Evolutionary conservation across 1,140 invertebrate genomes (phyloP), one percentile per base, ranked within the genome.

Genomic region (Trichomalopsis sarcophagae): DNA sequence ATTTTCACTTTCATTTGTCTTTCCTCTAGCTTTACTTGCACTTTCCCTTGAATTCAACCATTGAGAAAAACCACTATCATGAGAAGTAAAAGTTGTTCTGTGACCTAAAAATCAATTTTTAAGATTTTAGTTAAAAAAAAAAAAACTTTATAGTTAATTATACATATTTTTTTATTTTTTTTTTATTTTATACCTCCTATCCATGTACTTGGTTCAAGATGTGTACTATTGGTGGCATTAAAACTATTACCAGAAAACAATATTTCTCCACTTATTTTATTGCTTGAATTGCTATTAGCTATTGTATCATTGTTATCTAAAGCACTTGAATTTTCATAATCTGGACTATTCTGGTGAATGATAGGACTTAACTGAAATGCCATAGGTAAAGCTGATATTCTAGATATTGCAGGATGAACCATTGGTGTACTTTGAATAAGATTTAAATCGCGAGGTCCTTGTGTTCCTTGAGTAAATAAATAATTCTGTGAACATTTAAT

Each of bases 301-400:
- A 27, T 84, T 75, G 79, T 79, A 50, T 84, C 81, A 33, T 14
- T 87, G 23, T 23, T 86, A 78, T 85, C 83, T 86, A 86, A 69
- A 84, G 30, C 79, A 80, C 87, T 87, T 85, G 87, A 84, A 76
- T 87, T 89, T 83, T 89, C 85, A 86, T 81, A 80, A 81, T 91
- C 88, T 27, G 68, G 50, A 36, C 50, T 86, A 77, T 87, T 87
- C 69, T 92, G 89, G 44, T 89, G 91, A 86, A 92, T 90, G 68
- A 93, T 93, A 17, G 92, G 93, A 88, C 93, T 93, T n/a, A 93
- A 87, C 87, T 93, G 92, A 86, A 93, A 93, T 81, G 92, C 91
- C 36, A 93, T 82, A 40, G 92, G 90, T 73, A 93, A 88, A 33
- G 89, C 86, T 85, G 90, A 88, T 71, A 92, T 86, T 89, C 89